These are phyloP conservation scores for Elymnias hypermnestra DNA, from an alignment of 1,140 invertebrate genomes.

Conservation along the genomic window DNA sequence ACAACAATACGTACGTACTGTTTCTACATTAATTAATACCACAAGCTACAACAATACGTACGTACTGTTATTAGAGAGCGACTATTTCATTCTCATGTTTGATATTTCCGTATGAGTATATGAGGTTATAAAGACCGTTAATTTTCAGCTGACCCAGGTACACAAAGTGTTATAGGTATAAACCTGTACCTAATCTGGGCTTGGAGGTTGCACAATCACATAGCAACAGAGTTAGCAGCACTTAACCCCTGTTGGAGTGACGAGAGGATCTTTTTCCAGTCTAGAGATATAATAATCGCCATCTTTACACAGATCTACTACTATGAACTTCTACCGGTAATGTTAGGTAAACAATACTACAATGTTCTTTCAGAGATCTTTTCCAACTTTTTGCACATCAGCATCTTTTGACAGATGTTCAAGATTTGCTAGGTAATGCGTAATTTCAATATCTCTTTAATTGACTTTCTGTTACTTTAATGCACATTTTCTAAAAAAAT, in stretches of 20 bases:
- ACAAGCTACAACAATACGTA: too few relatives aligned
- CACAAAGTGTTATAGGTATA: constrained; percentile 29
- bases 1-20: too few relatives aligned
- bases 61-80: too few relatives aligned
- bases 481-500: too few relatives aligned
- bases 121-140: background rate
- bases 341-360: constrained; percentile 61
- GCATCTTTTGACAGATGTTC: too few relatives aligned
- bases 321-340: constrained; percentile 78
- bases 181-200: constrained; percentile 50
- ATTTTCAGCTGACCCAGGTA: constrained; percentile 29
- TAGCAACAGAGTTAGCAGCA: constrained; percentile 75
- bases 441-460: too few relatives aligned
- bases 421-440: too few relatives aligned
- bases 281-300: constrained; percentile 79
- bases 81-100: too few relatives aligned
- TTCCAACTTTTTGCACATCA: too few relatives aligned
- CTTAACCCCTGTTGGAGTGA: constrained; percentile 83
- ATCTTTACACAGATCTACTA: constrained; percentile 79
- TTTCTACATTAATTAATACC: too few relatives aligned
- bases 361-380: background rate
- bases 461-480: too few relatives aligned
- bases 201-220: constrained; percentile 82
- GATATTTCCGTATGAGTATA: too few relatives aligned
- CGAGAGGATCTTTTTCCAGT: constrained; percentile 80